Base-by-base conservation (phyloP, 2,113 vertebrate genomes). In the Caloenas nicobarica region DNA sequence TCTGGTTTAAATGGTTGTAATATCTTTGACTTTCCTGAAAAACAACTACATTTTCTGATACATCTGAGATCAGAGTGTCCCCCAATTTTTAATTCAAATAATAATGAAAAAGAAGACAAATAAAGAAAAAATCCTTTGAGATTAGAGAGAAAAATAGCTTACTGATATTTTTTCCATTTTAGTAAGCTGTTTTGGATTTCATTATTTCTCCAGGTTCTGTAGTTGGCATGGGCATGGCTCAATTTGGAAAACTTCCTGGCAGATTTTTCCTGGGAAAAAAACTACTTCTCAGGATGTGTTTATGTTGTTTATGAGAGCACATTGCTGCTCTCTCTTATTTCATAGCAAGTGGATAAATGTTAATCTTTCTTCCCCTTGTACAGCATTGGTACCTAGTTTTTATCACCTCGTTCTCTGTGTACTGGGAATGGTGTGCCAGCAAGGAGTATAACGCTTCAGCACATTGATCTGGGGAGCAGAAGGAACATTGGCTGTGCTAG, bases 361-460 rank as follows among this genome's bases (percentile, higher is more conserved):
- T 51, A 70, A 28, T 34, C 44, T 19, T 83, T 25, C 17, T 80
- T 90, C 19, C 19, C 36, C n/a, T n/a, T 10, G 0, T 36, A 50
- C n/a, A 83, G 72, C 50, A 60, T 34, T 16, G 10, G 28, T 56
- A 78, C 36, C 54, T 77, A 58, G 14, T 46, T 81, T 88, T 54
- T 74, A 62, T 86, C 76, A 66, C 26, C 64, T 83, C 36, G 13
- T 90, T 94, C 57, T 68, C 16, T 26, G 50, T 65, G 50, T 54
- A 40, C 58, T 8, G 3, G 62, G 82, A 84, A 40, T 26, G 64
- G 21, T 46, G 21, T 58, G 68, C 34, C 62, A 83, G 46, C 60
- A 77, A 88, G 82, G 60, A 95, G 51, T 56, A 81, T 90, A 93
- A 95, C 69, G 31, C 58, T 78, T 91, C 65, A 91, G 73, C 46